These are phyloP conservation scores for Myanophis thanlyinensis DNA, from an alignment of 2,113 vertebrate genomes.

Conservation along the genomic window DNA sequence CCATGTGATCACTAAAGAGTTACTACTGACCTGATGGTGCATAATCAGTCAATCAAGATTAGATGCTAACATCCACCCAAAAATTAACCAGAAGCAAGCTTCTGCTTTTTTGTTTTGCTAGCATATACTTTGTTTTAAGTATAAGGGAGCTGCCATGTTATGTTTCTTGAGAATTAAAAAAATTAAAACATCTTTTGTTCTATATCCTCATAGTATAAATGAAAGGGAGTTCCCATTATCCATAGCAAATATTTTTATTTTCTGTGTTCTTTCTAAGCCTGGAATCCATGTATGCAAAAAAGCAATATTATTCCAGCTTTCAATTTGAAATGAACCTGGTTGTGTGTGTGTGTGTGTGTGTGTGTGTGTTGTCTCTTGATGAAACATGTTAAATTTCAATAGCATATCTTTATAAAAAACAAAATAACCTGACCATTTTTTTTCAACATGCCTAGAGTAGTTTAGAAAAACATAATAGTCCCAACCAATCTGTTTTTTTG, in stretches of 20 bases:
- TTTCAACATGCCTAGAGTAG: not conserved
- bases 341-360: not conserved
- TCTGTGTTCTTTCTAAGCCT: not conserved
- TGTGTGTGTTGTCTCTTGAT: not conserved
- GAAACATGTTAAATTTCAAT: not conserved
- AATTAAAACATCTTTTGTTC: not conserved
- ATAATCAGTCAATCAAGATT: not conserved
- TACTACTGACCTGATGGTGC: not conserved
- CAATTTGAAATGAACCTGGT: not conserved
- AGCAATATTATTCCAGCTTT: not conserved
- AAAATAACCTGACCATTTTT: not conserved
- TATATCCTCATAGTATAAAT: not conserved
- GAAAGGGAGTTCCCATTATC: not conserved
- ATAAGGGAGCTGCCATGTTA: not conserved
- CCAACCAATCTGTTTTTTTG: not conserved
- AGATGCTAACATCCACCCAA: not conserved
- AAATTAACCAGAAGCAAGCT: not conserved
- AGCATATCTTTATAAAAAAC: not conserved
- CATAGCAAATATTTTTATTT: not conserved
- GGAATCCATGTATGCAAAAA: not conserved
- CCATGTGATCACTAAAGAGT: not conserved
- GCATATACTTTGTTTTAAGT: not conserved
- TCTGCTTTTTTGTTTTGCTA: not conserved
- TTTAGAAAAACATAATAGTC: not conserved
- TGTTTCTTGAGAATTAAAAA: not conserved